These are phyloP conservation scores for Prinia subflava DNA, from an alignment of 2,113 vertebrate genomes.

Conservation along the genomic window DNA sequence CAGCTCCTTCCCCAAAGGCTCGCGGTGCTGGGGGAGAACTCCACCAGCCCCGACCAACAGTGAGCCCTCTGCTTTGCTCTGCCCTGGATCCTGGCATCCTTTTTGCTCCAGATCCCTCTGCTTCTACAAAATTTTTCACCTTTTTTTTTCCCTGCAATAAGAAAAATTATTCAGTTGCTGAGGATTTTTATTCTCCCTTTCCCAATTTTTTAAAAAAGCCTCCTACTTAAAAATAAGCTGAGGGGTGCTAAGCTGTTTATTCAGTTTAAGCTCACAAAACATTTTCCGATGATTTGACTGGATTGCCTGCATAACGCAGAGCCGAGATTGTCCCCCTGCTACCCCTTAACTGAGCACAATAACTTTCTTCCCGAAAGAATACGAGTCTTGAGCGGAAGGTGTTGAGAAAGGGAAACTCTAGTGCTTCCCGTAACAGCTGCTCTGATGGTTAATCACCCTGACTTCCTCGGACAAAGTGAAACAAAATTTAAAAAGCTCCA, in stretches of 20 bases:
- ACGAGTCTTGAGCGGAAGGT: background rate
- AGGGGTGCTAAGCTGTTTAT: background rate
- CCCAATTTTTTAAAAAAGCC: background rate
- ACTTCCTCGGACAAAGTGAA: background rate
- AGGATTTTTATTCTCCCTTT: background rate
- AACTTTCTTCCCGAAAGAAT: background rate
- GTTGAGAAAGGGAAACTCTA: background rate
- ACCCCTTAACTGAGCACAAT: background rate
- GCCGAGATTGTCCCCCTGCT: background rate
- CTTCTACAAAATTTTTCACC: background rate
- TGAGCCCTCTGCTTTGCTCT: background rate
- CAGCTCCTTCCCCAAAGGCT: constrained; percentile 41
- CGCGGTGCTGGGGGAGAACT: rapidly evolving
- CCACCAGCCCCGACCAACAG: rapidly evolving
- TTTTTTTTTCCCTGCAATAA: background rate
- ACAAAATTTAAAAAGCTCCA: background rate
- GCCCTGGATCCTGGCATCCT: rapidly evolving
- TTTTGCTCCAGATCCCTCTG: background rate
- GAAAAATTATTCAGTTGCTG: background rate
- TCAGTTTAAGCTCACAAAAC: background rate
- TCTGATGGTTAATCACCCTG: constrained; percentile 14
- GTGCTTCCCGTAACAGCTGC: background rate
- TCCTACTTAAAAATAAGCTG: background rate
- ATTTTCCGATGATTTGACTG: background rate
- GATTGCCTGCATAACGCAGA: background rate